A percentile compares a stretch with the other conserved stretches of the same genome.
Evolutionary conservation across 2,797 vertebrate species (phyloP).

Genomic region (Luscinia luscinia): DNA sequence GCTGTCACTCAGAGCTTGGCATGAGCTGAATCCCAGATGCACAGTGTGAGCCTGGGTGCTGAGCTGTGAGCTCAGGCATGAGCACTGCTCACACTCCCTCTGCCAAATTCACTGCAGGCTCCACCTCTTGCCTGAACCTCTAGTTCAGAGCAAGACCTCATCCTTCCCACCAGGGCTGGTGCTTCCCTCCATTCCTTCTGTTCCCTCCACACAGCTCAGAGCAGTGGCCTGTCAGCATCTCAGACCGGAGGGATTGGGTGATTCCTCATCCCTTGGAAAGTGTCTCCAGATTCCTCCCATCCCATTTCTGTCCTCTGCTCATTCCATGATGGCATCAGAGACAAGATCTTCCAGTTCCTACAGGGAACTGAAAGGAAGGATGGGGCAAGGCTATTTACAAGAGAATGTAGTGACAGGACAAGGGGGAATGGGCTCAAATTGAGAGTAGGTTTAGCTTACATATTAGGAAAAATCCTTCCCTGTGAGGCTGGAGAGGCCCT

Average conservation of each 20-base stretch:
- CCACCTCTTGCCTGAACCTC: background rate
- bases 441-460: background rate
- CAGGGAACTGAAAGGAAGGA: background rate
- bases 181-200: background rate
- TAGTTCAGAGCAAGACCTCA: background rate
- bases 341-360: background rate
- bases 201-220: background rate
- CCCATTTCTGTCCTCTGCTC: background rate
- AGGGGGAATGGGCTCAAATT: background rate
- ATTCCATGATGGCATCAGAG: background rate
- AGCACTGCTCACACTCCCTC: rapidly evolving
- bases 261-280: background rate
- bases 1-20: background rate
- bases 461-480: background rate
- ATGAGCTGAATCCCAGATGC: background rate
- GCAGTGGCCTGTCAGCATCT: background rate
- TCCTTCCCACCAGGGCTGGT: background rate
- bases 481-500: background rate
- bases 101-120: background rate
- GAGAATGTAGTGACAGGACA: background rate
- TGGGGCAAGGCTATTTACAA: background rate
- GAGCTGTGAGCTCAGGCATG: background rate
- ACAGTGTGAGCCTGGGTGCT: background rate
- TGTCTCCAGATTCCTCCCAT: background rate
- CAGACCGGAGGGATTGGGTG: background rate